Conservation (phyloP, 2,113 vertebrate species). For the Limnothrissa miodon region DNA sequence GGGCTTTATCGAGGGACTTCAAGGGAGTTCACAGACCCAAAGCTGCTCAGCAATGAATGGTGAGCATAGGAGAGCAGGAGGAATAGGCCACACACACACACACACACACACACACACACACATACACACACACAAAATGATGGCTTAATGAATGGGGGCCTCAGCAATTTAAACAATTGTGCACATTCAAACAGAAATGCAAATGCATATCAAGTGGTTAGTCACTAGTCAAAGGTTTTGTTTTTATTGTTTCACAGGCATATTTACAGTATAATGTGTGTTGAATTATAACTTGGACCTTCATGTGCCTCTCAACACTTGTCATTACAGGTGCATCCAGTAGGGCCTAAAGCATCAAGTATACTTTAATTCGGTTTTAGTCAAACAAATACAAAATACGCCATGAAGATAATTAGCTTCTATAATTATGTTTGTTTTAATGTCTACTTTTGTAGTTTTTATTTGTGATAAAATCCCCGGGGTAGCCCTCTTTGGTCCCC, state of each 20-base stretch:
- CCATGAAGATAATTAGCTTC: neutral
- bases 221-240: neutral
- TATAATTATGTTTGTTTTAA: neutral
- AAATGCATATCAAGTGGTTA: neutral
- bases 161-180: neutral
- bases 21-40: slow-evolving; percentile 21
- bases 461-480: neutral
- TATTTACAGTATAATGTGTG: neutral
- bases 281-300: neutral
- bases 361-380: neutral
- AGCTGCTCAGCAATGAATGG: slow-evolving; percentile 35
- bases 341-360: neutral
- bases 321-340: neutral
- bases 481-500: neutral
- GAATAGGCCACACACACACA: neutral
- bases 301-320: neutral
- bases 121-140: slow-evolving; percentile 13
- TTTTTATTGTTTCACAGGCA: neutral
- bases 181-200: neutral
- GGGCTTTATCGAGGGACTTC: slow-evolving; percentile 14
- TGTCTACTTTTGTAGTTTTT: neutral
- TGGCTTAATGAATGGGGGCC: neutral
- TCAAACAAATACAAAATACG: neutral
- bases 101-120: neutral
- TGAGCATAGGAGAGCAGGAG: neutral